Evolutionary conservation across 1,140 invertebrate genomes (phyloP).

Genomic region (Scaptomyza hsui): DNA sequence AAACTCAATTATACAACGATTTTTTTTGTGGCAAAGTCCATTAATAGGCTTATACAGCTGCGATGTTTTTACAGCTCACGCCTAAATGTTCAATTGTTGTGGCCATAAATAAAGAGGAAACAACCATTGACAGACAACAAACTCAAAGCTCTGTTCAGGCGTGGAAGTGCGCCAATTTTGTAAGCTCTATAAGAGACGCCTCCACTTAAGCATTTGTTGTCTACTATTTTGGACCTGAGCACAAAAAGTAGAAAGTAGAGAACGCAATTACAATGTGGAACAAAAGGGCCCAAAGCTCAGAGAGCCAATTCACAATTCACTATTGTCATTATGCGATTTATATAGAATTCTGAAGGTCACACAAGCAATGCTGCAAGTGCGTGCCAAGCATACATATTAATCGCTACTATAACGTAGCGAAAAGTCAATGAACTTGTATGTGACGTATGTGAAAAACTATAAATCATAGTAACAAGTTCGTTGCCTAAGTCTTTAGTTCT

Average conservation of each 20-base stretch:
- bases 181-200: slow-evolving; percentile 41
- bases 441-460: slow-evolving; percentile 39
- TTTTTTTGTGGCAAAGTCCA: slow-evolving; percentile 31
- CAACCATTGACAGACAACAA: slow-evolving; percentile 53
- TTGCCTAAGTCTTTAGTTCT: slow-evolving; percentile 52
- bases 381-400: slow-evolving; percentile 66
- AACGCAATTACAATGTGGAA: slow-evolving; percentile 14
- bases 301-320: slow-evolving; percentile 18
- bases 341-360: slow-evolving; percentile 70
- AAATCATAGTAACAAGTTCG: slow-evolving; percentile 14
- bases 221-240: not conserved
- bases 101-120: slow-evolving; percentile 53
- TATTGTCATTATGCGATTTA: slow-evolving; percentile 31
- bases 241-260: slow-evolving; percentile 31
- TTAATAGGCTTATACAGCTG: slow-evolving; percentile 68
- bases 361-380: slow-evolving; percentile 54
- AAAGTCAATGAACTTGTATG: slow-evolving; percentile 62
- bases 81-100: slow-evolving; percentile 64
- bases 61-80: slow-evolving; percentile 33
- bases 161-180: slow-evolving; percentile 30
- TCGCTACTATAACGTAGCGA: slow-evolving; percentile 1
- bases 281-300: slow-evolving; percentile 13
- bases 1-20: slow-evolving; percentile 7
- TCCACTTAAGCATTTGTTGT: slow-evolving; percentile 19
- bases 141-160: slow-evolving; percentile 4